Percentiles rank a stretch among this genome's conserved stretches.
These are phyloP conservation scores for Cricetomys ansorgei DNA, from an alignment of 2,113 vertebrate species.

Conservation along the genomic window DNA sequence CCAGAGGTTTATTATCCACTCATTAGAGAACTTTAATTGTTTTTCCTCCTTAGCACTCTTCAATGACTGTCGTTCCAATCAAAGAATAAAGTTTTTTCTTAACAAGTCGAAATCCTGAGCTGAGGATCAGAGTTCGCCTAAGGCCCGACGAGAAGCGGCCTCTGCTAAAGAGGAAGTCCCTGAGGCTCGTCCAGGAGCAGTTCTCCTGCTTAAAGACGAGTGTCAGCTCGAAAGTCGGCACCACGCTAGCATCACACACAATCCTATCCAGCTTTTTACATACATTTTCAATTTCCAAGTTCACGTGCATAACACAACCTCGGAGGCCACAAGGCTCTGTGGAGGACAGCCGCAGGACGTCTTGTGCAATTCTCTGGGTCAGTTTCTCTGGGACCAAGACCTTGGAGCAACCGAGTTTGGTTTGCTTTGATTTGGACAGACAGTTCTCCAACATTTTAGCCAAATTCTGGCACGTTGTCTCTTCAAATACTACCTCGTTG, in stretches of 20 bases:
- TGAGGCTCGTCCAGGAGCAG: constrained; percentile 89
- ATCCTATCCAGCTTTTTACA: constrained; percentile 91
- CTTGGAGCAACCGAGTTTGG: constrained; percentile 90
- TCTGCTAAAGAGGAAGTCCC: constrained; percentile 90
- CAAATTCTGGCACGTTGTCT: constrained; percentile 88
- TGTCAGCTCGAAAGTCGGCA: constrained; percentile 93
- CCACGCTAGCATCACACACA: constrained; percentile 88
- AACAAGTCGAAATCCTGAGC: constrained; percentile 91
- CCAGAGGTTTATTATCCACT: constrained; percentile 22
- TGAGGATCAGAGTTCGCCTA: constrained; percentile 89
- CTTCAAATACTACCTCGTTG: constrained; percentile 85
- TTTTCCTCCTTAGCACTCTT: constrained; percentile 86
- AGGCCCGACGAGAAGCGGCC: constrained; percentile 88
- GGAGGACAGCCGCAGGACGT: constrained; percentile 89
- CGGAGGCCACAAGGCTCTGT: constrained; percentile 92
- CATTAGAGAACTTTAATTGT: not conserved
- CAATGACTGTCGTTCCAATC: constrained; percentile 90
- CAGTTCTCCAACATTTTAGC: constrained; percentile 90
- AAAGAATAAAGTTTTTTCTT: constrained; percentile 93
- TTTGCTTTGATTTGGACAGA: constrained; percentile 91
- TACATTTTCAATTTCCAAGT: constrained; percentile 88
- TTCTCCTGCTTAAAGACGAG: constrained; percentile 93
- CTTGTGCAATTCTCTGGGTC: constrained; percentile 88
- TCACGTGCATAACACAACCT: constrained; percentile 90
- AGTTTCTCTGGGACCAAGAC: constrained; percentile 92